Base-by-base conservation (phyloP, 53 echinoderm and acorn worm species). In the Paracentrotus lividus region DNA sequence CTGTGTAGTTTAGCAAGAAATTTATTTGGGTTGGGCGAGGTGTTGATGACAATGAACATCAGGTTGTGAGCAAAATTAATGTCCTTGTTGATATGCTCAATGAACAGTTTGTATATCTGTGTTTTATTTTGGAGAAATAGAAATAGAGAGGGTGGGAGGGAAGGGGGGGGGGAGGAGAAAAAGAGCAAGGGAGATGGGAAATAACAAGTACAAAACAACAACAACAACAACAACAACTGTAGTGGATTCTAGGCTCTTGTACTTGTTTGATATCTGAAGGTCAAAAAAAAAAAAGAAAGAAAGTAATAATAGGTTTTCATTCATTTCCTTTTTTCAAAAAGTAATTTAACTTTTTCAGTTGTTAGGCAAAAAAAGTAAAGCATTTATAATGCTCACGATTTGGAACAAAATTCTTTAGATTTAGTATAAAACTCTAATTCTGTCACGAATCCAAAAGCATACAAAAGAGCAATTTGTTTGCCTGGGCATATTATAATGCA, bases 391-490 rank as follows among this genome's bases (percentile, higher is more conserved):
- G 67, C 27, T 36, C 4, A 0, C 31, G 16, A 14, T 12, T 77
- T 44, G 42, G 34, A 77, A n/a, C n/a, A n/a, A 42, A 77, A 77
- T 45, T 45, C 47, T 20, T 81, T 10, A 13, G 33, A 26, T 81
- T 9, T 24, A 20, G 47, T 8, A 13, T 49, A 26, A n/a, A 40
- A 21, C 38, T 36, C 18, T 1, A 47, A n/a, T 47, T 47, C 26
- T 81, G 12, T 81, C 21, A 24, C n/a, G n/a, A n/a, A n/a, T 43
- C 77, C 77, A 6, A 26, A 47, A 45, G 33, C 26, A 81, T 81
- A 47, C n/a, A 45, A 81, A 81, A 81, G 47, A 47, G 32, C 81
- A 81, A 81, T 81, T 81, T 81, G 81, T 81, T 81, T 44, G 23
- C 81, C 81, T 49, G 49, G 26, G 45, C 47, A 26, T 47, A 45